Evolutionary conservation across 2,797 vertebrate species (phyloP), one percentile per base, ranked within the genome.

Genomic region (Mormyrops attenuatus): DNA sequence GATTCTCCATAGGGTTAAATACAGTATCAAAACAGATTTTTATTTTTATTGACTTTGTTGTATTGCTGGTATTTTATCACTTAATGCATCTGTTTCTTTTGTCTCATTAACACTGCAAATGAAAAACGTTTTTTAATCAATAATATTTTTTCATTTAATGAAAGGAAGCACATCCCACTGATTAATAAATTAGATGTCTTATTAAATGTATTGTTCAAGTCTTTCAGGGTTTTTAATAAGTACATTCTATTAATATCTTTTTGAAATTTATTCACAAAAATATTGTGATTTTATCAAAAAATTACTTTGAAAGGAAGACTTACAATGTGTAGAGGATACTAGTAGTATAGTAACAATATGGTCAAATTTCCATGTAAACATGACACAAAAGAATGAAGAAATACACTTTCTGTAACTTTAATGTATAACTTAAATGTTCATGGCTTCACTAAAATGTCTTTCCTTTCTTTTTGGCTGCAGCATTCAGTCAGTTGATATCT

Each of bases 91-190:
- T 77, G 96, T 97, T 97, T 98, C 95, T 97, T 97, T 98, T 96
- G 97, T 97, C 96, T 97, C 96, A 97, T 95, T 97, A 95, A 97
- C 93, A 95, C 96, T 93, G 92, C 66, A 73, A 38, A 73, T 30
- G 30, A 22, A 34, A 34, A 69, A 34, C 4, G 9, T 69, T 34
- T 30, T 57, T 60, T 5, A 5, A 66, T 26, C 69, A 5, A 73
- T 77, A 15, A 77, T 77, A 96, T 97, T 96, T 66, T 66, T 66
- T 66, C 63, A 30, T 97, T 97, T 97, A 97, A 95, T 41, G 34
- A 41, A 77, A 77, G 69, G 69, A 92, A 92, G 96, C 95, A 95
- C 94, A 94, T 94, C 66, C 93, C 92, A 92, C 94, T 88, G 95
- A 69, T 52, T 38, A 88, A 96, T 96, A 95, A 96, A 95, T 96